A percentile compares a stretch with the other conserved stretches of the same genome.
These are phyloP conservation scores for Hermodice carunculata DNA, from an alignment of 2,888 invertebrate genomes.

Conservation along the genomic window DNA sequence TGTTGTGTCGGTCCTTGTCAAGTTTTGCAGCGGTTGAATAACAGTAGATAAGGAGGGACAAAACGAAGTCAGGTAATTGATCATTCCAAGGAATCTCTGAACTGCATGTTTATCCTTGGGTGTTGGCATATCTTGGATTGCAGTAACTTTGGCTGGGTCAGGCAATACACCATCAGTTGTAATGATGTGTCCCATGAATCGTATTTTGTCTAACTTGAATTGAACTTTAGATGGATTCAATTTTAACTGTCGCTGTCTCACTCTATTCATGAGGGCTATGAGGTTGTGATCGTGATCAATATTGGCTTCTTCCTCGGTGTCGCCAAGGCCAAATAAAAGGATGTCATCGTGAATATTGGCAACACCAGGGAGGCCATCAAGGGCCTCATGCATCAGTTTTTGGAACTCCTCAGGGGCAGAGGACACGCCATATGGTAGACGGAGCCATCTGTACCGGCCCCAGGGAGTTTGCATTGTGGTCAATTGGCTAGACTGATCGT, in stretches of 20 bases:
- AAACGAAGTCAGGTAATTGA: slow-evolving; percentile 12
- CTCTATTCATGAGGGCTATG: slow-evolving; percentile 13
- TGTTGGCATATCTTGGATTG: slow-evolving; percentile 16
- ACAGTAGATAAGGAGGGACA: not conserved
- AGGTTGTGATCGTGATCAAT: not conserved
- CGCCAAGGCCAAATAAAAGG: slow-evolving; percentile 15
- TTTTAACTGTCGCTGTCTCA: not conserved
- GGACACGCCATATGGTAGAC: slow-evolving; percentile 14
- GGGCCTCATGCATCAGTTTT: slow-evolving; percentile 5
- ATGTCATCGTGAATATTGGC: slow-evolving; percentile 16
- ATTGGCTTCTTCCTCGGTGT: slow-evolving; percentile 17
- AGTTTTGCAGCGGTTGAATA: slow-evolving; percentile 11
- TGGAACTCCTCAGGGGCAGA: slow-evolving; percentile 25
- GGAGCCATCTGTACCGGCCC: slow-evolving; percentile 7
- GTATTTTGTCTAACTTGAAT: slow-evolving; percentile 8
- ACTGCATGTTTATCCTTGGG: slow-evolving; percentile 2
- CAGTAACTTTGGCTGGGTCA: slow-evolving; percentile 15
- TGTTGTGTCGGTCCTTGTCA: not conserved
- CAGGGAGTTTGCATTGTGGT: slow-evolving; percentile 21
- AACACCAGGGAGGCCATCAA: slow-evolving; percentile 5
- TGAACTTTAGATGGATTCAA: not conserved
- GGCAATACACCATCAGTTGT: slow-evolving; percentile 6
- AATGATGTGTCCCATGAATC: slow-evolving; percentile 1
- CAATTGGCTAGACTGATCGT: not conserved
- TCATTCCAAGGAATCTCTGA: slow-evolving; percentile 17